Conservation (phyloP, 2,888 invertebrate species). For the Heteromyza rotundicornis region DNA sequence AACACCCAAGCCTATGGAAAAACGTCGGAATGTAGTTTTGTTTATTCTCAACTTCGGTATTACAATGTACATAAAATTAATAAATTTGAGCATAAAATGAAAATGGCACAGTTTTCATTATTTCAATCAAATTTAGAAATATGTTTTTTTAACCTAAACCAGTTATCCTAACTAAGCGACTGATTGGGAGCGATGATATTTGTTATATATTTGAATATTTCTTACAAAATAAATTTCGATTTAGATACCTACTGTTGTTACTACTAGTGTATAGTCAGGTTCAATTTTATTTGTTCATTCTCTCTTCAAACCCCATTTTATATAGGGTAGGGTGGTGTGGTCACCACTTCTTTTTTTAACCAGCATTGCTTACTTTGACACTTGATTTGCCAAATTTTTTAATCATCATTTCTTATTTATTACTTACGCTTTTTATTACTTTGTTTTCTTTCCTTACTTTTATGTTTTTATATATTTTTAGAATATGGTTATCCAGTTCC, state of each 20-base stretch:
- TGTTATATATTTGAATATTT: conserved; percentile 9
- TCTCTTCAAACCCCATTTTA: not conserved
- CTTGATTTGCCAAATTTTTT: not conserved
- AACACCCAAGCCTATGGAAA: no score
- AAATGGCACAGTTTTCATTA: no score
- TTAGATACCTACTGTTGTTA: no score
- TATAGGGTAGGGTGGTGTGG: not conserved
- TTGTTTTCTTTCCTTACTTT: conserved; percentile 36
- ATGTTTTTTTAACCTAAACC: conserved; percentile 10
- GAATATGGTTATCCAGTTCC: conserved; percentile 60
- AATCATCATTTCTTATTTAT: no score
- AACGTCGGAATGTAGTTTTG: no score
- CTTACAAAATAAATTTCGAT: not conserved
- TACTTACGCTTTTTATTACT: not conserved
- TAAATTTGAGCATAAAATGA: no score
- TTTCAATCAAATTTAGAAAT: not conserved
- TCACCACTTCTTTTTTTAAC: not conserved
- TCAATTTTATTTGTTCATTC: no score
- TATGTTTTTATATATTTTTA: conserved; percentile 51
- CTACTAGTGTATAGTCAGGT: no score
- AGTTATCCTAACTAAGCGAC: conserved; percentile 21
- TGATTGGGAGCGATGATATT: conserved; percentile 13
- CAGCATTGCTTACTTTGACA: not conserved
- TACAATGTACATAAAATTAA: no score
- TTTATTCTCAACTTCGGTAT: no score